phyloP scores from a whole-genome alignment of 2,113 vertebrate species.

The Cepphus grylle region DNA sequence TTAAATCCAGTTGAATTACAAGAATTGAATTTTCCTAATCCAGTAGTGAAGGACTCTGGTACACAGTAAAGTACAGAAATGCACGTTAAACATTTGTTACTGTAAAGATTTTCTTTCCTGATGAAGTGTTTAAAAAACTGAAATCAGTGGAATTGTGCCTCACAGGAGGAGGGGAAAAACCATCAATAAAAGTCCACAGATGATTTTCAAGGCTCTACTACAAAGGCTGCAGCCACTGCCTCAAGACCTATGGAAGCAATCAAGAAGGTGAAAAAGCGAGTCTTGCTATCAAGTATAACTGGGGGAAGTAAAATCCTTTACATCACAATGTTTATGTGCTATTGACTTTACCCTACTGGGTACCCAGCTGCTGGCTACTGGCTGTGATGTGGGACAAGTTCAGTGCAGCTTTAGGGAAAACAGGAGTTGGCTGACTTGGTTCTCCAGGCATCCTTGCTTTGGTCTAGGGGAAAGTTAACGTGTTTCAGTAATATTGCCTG shows the following conservation, averaged over 20 bases:
- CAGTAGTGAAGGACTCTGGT: background rate
- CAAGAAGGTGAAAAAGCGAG: background rate
- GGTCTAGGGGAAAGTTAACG: background rate
- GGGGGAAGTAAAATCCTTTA: background rate
- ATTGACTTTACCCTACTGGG: background rate
- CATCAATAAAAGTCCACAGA: background rate
- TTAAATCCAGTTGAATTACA: background rate
- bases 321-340: background rate
- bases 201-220: background rate
- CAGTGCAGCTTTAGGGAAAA: background rate
- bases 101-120: slow-evolving; percentile 1
- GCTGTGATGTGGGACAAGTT: background rate
- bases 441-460: background rate
- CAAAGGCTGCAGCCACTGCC: background rate
- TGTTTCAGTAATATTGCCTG: background rate
- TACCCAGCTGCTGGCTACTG: background rate
- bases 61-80: background rate
- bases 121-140: background rate
- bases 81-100: background rate
- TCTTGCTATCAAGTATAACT: background rate
- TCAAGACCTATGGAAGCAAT: background rate
- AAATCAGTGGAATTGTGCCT: background rate
- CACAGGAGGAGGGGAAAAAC: background rate
- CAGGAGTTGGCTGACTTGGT: background rate
- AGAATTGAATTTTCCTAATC: background rate